Evolutionary conservation across 2,113 vertebrate genomes (phyloP), one percentile per base, ranked within the genome.

Genomic region (Corydoras sp.): DNA sequence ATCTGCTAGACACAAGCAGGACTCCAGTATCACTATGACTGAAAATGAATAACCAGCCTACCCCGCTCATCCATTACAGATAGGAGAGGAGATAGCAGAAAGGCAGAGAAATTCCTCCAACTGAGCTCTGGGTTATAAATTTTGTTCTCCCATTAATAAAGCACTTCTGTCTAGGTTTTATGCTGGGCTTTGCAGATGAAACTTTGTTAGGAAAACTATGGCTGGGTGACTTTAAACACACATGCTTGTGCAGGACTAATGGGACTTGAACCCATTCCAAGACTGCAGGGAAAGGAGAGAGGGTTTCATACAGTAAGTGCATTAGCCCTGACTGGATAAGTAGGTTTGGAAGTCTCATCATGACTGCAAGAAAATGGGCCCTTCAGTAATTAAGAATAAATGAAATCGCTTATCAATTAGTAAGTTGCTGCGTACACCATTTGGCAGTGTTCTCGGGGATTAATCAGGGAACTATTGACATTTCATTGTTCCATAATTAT

Each of bases 381-480:
- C 83, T 79, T 82, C 82, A 68, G 81, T 89, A 89, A 90, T 89
- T 89, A 89, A 83, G 81, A 87, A 86, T 84, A 88, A 89, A 89
- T 86, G 75, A 86, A 86, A 88, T 85, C 82, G 83, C 87, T 89
- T 88, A 87, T 88, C 87, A 86, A 83, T 87, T 85, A 83, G 79
- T 58, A 79, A 86, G 83, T 85, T 82, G 79, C 86, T 79, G 77
- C 84, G 76, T 78, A 81, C 81, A 78, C 78, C 79, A 76, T 85
- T 89, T 85, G 86, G 83, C 83, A 77, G 73, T 58, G 73, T 86
- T 87, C 81, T 60, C 64, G 77, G 81, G 88, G 86, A 90, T 91
- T 88, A 88, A 89, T 90, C 88, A 89, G 77, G 73, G 77, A 78
- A 83, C 82, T 88, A 88, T 87, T 89, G 89, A 89, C 86, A 86